Evolutionary conservation across 2,113 vertebrate genomes (phyloP), one percentile per base, ranked within the genome.

Genomic region (Notiomystis cincta): DNA sequence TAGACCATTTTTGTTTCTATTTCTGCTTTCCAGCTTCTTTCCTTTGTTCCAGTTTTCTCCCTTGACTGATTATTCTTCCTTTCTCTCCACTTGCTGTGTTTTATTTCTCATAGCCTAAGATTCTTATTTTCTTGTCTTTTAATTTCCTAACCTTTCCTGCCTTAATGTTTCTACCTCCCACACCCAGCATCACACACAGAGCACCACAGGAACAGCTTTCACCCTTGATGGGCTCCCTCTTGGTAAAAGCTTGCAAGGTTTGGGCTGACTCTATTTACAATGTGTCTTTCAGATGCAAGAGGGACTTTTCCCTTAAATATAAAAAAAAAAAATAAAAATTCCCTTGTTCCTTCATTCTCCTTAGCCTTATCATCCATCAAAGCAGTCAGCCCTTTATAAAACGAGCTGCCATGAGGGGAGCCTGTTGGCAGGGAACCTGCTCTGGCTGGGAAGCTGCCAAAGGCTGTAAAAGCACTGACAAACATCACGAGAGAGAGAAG

Each of bases 391-490:
- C 62, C 70, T 91, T 96, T 89, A 80, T 90, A 93, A 82, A 87
- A 70, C 0, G 4, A 85, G 48, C 35, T 62, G 56, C 78, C 47
- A 45, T 82, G 75, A 76, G 65, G 30, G 48, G 69, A 96, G 28
- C 28, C 57, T 87, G 84, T 62, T 96, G 91, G 90, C 92, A 94
- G 67, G 82, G 58, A 91, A 91, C 58, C 78, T 95, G 79, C 71
- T 83, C 71, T 70, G 79, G 35, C 93, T 97, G 93, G 91, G 90
- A 90, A 86, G 79, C 79, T 96, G 95, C 92, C 96, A 96, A 89
- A 62, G 85, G 80, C 85, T 80, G 66, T 37, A 77, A 91, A 93
- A 94, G 50, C 58, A 61, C 38, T 86, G 82, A 73, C 80, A 97
- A 94, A 90, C 44, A 90, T 62, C 58, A 88, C 0, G 2, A 27